A percentile compares a stretch with the other conserved stretches of the same genome.
Evolutionary conservation across 2,888 invertebrate species (phyloP).

Genomic region (Cremastinae sp.): DNA sequence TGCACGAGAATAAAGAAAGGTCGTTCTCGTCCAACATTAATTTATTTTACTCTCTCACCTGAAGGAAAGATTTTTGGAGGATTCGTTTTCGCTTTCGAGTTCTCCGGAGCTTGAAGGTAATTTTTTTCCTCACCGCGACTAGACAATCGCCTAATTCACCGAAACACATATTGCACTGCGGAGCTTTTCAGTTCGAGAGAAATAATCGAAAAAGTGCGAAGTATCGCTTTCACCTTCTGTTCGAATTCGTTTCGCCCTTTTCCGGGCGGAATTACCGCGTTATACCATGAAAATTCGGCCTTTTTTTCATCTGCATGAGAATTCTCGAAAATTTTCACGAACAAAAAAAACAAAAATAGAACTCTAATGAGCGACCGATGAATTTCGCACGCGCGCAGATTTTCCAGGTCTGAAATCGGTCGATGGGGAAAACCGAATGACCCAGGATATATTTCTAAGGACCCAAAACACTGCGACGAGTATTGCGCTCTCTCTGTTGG

Average conservation of each 20-base stretch:
- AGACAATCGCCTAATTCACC: constrained; percentile 50
- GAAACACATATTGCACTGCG: constrained; percentile 41
- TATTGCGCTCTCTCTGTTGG: constrained; percentile 23
- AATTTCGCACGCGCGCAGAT: constrained; percentile 17
- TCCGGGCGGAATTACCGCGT: background rate
- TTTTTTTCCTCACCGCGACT: constrained; percentile 34
- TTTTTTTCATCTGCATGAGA: no score
- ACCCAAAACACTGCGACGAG: background rate
- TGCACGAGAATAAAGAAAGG: constrained; percentile 1
- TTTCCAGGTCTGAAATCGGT: constrained; percentile 35
- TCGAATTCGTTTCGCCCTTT: background rate
- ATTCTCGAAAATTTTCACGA: no score
- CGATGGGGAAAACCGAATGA: constrained; percentile 21
- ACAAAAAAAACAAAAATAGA: background rate
- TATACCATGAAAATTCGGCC: no score
- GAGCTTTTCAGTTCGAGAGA: constrained; percentile 6
- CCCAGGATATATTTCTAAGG: constrained; percentile 8
- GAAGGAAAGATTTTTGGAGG: constrained; percentile 24
- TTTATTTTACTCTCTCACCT: constrained; percentile 45
- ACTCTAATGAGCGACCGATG: constrained; percentile 8
- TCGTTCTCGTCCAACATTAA: background rate
- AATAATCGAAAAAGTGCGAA: constrained; percentile 5
- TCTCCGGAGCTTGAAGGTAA: constrained; percentile 17
- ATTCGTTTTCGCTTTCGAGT: constrained; percentile 29
- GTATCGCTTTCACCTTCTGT: constrained; percentile 45